Base-by-base conservation (phyloP, 2,888 invertebrate genomes). In the Ypsolopha sequella region DNA sequence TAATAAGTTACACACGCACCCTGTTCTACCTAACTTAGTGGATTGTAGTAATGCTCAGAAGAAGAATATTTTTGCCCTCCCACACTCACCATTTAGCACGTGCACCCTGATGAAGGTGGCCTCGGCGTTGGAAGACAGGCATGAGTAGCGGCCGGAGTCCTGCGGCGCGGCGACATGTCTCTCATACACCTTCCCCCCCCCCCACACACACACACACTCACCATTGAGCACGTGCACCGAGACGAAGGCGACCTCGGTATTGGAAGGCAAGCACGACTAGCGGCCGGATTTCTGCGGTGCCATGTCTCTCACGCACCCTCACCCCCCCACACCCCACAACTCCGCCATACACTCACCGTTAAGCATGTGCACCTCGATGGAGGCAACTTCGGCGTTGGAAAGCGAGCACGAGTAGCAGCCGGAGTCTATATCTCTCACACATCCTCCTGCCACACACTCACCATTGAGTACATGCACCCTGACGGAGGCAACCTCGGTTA, bases 361-460 rank as follows among this genome's bases (percentile, higher is more conserved):
- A 68, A 96, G 90, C 60, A 97, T 96, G 80, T 96, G 96, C 60
- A 96, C 95, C 63, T 93, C 90, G 73, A 96, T 94, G 67, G 93
- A 94, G 65, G 96, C 95, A 58, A 94, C 93, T 85, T 95, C 95
- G 56, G 96, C 95, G 76, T 95, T 96, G 79, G 95, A 95, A 65
- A 96, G 96, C 74, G 93, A 93, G 89, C 96, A 96, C 51, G 95
- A 95, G 88, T 96, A 96, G 80, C 95, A 94, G 70, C 96, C 96
- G 39, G 95, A 95, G 88, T 96, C 91, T 53, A 96, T 96, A 80
- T 94, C 92, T 81, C 95, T 95, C 78, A 96, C 95, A n/a, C n/a
- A n/a, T n/a, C n/a, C n/a, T n/a, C n/a, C n/a, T n/a, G n/a, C n/a
- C n/a, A n/a, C n/a, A 34, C 34, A 77, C 90, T 89, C 79, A 96